Evolutionary conservation across 2,888 invertebrate genomes (phyloP).

Genomic region (Lochmaea capreae): DNA sequence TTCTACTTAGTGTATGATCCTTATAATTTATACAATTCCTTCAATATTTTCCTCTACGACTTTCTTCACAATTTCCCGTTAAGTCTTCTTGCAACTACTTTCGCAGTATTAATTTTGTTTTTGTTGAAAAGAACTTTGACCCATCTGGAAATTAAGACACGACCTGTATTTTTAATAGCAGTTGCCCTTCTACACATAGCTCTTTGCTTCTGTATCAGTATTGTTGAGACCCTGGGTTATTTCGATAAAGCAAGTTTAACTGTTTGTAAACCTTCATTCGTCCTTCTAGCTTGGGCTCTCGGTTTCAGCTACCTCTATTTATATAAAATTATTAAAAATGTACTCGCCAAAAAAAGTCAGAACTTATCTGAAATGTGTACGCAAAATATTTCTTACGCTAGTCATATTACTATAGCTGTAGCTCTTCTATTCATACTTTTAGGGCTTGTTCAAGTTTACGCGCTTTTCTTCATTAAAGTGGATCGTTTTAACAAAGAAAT

Average conservation of each 20-base stretch:
- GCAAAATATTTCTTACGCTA: slow-evolving; percentile 86
- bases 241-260: slow-evolving; percentile 68
- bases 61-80: slow-evolving; percentile 87
- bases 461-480: slow-evolving; percentile 74
- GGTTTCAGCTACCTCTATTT: slow-evolving; percentile 88
- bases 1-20: slow-evolving; percentile 92
- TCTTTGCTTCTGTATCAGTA: slow-evolving; percentile 85
- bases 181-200: slow-evolving; percentile 83
- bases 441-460: slow-evolving; percentile 87
- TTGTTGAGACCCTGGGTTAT: slow-evolving; percentile 72
- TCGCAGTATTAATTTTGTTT: slow-evolving; percentile 88
- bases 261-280: slow-evolving; percentile 87
- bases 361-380: slow-evolving; percentile 81
- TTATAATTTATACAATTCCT: slow-evolving; percentile 86
- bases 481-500: slow-evolving; percentile 69
- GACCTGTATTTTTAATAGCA: slow-evolving; percentile 81
- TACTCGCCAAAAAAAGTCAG: slow-evolving; percentile 80
- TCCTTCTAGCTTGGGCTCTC: slow-evolving; percentile 84
- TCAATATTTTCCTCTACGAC: slow-evolving; percentile 83
- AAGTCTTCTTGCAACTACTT: slow-evolving; percentile 89
- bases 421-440: slow-evolving; percentile 86
- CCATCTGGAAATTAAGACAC: slow-evolving; percentile 75
- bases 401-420: slow-evolving; percentile 89
- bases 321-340: slow-evolving; percentile 81
- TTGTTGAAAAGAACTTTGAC: slow-evolving; percentile 81